These are phyloP conservation scores for Sus scrofa DNA, from an alignment of 2,113 vertebrate species.

Conservation along the genomic window DNA sequence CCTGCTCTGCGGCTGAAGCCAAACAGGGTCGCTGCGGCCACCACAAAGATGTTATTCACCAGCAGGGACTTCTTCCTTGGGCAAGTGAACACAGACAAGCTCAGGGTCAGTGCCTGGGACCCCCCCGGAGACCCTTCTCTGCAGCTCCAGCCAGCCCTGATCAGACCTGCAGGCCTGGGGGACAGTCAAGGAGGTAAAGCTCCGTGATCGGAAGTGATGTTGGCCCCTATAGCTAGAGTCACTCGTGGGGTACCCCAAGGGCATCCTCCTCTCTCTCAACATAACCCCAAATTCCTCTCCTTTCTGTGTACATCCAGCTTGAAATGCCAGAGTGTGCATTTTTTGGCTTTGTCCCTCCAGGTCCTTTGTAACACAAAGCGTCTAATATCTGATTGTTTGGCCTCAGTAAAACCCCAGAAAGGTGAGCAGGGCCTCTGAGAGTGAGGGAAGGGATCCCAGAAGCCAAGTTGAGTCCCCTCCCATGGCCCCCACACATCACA, in stretches of 20 bases:
- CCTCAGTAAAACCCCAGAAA: not conserved
- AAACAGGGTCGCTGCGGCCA: slow-evolving; percentile 89
- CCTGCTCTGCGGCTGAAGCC: slow-evolving; percentile 89
- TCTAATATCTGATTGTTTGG: not conserved
- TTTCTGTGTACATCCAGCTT: not conserved
- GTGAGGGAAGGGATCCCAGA: not conserved
- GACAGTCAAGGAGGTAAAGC: not conserved
- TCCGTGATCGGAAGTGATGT: not conserved
- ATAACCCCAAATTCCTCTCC: not conserved
- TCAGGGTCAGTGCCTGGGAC: not conserved
- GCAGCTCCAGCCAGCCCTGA: not conserved
- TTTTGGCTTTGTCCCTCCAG: not conserved
- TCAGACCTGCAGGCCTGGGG: not conserved
- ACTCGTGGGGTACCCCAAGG: not conserved
- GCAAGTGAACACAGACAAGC: slow-evolving; percentile 2
- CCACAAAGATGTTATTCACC: slow-evolving; percentile 93
- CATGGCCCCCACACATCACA: not conserved
- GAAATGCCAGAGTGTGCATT: not conserved
- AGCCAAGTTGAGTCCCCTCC: not conserved
- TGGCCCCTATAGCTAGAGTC: not conserved
- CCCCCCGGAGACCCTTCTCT: not conserved
- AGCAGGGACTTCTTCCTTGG: slow-evolving; percentile 95
- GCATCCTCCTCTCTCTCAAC: not conserved
- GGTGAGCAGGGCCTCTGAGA: not conserved
- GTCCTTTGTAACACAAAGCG: not conserved